phyloP scores from a whole-genome alignment of 2,888 invertebrate species.

The Buathra laborator region DNA sequence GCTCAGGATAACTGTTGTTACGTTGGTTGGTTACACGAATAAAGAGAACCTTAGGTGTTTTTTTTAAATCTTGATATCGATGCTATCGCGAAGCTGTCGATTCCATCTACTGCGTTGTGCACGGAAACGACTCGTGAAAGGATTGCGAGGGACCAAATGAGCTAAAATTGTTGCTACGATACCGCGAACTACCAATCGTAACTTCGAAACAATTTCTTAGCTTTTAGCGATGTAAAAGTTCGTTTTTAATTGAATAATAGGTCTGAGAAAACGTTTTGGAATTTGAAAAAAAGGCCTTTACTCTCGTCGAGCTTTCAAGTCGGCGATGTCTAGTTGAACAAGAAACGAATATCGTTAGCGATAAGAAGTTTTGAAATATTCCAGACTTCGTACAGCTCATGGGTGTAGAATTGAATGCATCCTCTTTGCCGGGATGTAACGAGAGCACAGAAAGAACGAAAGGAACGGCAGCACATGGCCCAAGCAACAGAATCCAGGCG shows the following conservation, averaged over 20 bases:
- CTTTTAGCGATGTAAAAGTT: background rate
- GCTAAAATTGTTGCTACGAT: background rate
- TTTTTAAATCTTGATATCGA: conserved; percentile 75
- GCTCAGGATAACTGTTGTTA: conserved; percentile 62
- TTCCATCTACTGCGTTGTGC: conserved; percentile 77
- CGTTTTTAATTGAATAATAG: background rate
- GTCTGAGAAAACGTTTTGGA: background rate
- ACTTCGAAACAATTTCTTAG: background rate
- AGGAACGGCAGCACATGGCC: conserved; percentile 68
- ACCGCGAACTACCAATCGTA: background rate
- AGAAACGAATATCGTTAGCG: conserved; percentile 62
- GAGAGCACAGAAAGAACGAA: conserved; percentile 31
- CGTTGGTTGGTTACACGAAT: conserved; percentile 64
- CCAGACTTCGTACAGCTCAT: conserved; percentile 57
- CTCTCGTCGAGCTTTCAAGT: conserved; percentile 49
- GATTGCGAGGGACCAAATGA: background rate
- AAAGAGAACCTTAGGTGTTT: conserved; percentile 77
- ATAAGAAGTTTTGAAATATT: conserved; percentile 69
- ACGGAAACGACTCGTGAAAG: background rate
- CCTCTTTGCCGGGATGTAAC: conserved; percentile 38
- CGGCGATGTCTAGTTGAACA: conserved; percentile 28
- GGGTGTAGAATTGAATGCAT: conserved; percentile 32
- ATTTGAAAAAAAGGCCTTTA: conserved; percentile 22
- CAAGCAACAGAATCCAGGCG: conserved; percentile 59
- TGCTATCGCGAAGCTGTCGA: conserved; percentile 69